Conservation (phyloP, 1,140 invertebrate species). For the Marisa cornuarietis region DNA sequence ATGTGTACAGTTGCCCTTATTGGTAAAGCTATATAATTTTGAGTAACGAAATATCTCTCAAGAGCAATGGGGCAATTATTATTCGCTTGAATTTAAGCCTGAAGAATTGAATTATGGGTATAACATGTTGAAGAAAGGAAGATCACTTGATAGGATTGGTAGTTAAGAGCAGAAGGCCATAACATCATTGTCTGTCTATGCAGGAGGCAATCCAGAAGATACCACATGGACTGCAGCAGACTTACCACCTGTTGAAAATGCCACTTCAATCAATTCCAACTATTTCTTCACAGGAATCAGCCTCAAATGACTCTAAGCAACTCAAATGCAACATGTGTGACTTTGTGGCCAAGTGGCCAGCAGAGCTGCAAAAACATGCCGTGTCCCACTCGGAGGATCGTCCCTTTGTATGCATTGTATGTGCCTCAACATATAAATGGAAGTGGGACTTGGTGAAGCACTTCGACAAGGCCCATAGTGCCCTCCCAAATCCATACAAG, state of each 20-base stretch:
- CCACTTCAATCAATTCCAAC: slow-evolving; percentile 53
- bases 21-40: no score
- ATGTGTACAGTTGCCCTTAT: no score
- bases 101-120: no score
- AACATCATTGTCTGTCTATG: neutral
- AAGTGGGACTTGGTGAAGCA: slow-evolving; percentile 66
- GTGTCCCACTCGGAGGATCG: slow-evolving; percentile 62
- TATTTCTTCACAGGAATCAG: slow-evolving; percentile 46
- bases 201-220: slow-evolving; percentile 60
- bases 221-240: slow-evolving; percentile 60
- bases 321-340: slow-evolving; percentile 63
- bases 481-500: slow-evolving; percentile 65
- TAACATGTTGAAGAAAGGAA: no score
- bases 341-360: slow-evolving; percentile 65
- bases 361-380: slow-evolving; percentile 65
- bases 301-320: slow-evolving; percentile 46
- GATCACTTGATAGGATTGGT: no score
- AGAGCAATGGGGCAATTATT: no score
- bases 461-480: slow-evolving; percentile 64
- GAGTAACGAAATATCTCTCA: no score
- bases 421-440: slow-evolving; percentile 65
- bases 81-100: no score
- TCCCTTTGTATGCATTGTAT: slow-evolving; percentile 65
- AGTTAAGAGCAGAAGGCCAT: no score
- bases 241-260: slow-evolving; percentile 62